Evolutionary conservation across 2,113 vertebrate species (phyloP).

Genomic region (Hippoglossus stenolepis): DNA sequence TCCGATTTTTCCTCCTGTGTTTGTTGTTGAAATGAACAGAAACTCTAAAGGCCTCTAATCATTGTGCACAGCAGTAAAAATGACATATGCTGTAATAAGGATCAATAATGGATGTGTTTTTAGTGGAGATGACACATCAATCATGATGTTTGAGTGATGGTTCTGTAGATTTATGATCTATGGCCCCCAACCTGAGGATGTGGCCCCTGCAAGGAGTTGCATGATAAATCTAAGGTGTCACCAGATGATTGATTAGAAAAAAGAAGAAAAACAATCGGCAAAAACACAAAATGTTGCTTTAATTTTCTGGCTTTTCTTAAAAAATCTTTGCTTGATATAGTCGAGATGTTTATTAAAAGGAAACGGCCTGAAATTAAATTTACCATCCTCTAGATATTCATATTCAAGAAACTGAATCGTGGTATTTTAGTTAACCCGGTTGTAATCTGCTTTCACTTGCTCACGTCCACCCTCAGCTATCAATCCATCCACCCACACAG

Average conservation of each 20-base stretch:
- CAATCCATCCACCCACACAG: slow-evolving; percentile 38
- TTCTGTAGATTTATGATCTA: background rate
- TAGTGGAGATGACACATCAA: background rate
- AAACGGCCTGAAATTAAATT: too few species aligned
- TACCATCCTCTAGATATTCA: background rate
- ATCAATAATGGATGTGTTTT: background rate
- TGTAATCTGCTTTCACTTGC: background rate
- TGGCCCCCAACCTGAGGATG: background rate
- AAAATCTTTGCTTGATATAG: background rate
- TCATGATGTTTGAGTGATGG: background rate
- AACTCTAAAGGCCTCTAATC: too few species aligned
- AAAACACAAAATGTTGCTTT: background rate
- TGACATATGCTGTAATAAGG: too few species aligned
- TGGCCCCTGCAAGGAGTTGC: too few species aligned
- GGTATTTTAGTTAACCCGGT: background rate
- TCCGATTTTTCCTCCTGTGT: too few species aligned
- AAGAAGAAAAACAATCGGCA: background rate
- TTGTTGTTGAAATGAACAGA: too few species aligned
- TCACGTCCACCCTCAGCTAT: slow-evolving; percentile 42
- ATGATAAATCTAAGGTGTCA: background rate
- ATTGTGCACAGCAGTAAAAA: too few species aligned
- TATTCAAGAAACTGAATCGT: background rate
- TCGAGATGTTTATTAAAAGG: background rate
- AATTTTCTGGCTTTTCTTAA: background rate
- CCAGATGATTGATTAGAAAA: background rate